Conservation (phyloP, 2,113 vertebrate species). For the Deroptyus accipitrinus region DNA sequence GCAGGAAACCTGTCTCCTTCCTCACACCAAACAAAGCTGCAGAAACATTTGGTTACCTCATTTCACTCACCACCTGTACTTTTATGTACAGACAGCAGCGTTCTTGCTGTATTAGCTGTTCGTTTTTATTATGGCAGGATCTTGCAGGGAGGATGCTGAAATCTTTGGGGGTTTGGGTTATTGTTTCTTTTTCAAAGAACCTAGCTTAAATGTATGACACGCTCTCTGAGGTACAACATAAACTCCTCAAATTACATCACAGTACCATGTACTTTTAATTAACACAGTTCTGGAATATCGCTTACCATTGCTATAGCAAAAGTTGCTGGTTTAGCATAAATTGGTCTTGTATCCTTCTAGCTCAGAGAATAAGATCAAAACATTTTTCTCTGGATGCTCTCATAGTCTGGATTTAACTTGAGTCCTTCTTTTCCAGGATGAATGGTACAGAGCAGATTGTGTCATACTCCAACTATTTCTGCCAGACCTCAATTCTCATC, state of each 20-base stretch:
- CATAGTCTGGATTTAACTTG: background rate
- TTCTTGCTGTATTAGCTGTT: background rate
- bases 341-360: background rate
- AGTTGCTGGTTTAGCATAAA: background rate
- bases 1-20: background rate
- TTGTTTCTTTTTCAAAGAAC: background rate
- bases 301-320: background rate
- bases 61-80: background rate
- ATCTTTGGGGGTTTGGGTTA: background rate
- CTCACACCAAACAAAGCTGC: background rate
- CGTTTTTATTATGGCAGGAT: background rate
- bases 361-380: background rate
- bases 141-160: background rate
- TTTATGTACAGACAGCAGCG: background rate
- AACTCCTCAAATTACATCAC: background rate
- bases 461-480: background rate
- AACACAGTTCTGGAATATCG: background rate
- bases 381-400: background rate
- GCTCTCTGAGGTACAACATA: background rate
- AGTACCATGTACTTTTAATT: background rate
- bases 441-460: background rate
- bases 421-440: background rate
- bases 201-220: background rate
- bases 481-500: background rate
- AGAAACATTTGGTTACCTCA: background rate